A percentile compares a stretch with the other conserved stretches of the same genome.
These are phyloP conservation scores for Apoderus coryli DNA, from an alignment of 2,888 invertebrate species.

Conservation along the genomic window DNA sequence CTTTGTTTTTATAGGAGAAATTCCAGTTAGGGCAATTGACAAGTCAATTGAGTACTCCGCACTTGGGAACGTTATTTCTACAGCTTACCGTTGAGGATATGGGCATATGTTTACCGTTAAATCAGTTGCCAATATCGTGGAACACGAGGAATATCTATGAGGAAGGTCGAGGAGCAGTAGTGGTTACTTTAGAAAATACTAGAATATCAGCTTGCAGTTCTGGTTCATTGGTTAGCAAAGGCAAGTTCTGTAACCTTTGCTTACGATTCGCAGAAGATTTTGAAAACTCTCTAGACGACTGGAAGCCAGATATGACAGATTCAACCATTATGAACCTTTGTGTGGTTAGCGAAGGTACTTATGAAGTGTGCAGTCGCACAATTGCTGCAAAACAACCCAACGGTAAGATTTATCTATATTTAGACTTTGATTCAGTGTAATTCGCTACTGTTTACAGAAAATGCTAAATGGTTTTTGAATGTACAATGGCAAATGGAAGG, in stretches of 20 bases:
- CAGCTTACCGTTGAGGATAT: conserved; percentile 93
- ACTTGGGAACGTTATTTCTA: conserved; percentile 78
- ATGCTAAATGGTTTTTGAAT: conserved; percentile 96
- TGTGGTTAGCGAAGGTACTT: conserved; percentile 97
- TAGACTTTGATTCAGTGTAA: conserved; percentile 6
- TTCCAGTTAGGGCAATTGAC: conserved; percentile 68
- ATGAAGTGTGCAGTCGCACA: conserved; percentile 91
- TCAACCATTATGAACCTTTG: conserved; percentile 76
- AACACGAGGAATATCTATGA: conserved; percentile 53
- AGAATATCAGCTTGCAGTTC: conserved; percentile 87
- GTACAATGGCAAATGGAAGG: conserved; percentile 99
- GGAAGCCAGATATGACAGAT: conserved; percentile 83
- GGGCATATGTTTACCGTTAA: conserved; percentile 87
- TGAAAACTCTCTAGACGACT: conserved; percentile 90
- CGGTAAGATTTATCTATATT: conserved; percentile 36
- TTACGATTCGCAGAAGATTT: conserved; percentile 95
- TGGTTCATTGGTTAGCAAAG: conserved; percentile 91
- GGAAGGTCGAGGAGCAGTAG: conserved; percentile 81
- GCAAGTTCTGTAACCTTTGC: conserved; percentile 78
- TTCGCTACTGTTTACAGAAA: conserved; percentile 40
- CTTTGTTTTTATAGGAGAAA: conserved; percentile 59
- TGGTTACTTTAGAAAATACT: conserved; percentile 92
- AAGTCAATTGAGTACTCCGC: conserved; percentile 58
- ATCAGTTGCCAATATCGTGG: conserved; percentile 63
- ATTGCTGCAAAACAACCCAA: conserved; percentile 68